phyloP scores from a whole-genome alignment of 2,797 vertebrate species.

The Apogon talboti region DNA sequence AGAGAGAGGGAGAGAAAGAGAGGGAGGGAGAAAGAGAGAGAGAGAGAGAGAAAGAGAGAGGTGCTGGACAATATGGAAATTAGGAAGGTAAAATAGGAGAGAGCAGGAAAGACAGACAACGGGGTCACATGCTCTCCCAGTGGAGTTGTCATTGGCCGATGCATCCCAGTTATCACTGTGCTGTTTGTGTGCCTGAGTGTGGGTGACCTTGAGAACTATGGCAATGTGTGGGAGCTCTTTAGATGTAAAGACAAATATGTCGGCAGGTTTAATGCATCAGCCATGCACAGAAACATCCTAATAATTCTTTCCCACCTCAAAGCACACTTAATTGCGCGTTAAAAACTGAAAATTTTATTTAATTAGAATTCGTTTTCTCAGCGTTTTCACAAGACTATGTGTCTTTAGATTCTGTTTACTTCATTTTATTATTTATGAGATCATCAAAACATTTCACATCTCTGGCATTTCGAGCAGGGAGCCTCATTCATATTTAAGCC shows the following conservation, averaged over 20 bases:
- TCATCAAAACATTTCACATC: too few species aligned
- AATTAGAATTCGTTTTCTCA: too few species aligned
- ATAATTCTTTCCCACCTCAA: too few species aligned
- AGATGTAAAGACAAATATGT: conserved; percentile 2
- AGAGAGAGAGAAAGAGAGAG: conserved; percentile 7
- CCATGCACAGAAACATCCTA: not conserved
- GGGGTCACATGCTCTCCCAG: conserved; percentile 63
- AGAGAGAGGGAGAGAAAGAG: conserved; percentile 6
- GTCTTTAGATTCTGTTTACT: too few species aligned
- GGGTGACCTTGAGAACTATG: conserved; percentile 61
- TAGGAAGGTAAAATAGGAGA: conserved; percentile 27
- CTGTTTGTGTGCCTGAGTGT: conserved; percentile 27
- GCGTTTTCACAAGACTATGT: too few species aligned
- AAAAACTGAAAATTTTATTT: too few species aligned
- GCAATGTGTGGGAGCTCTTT: not conserved
- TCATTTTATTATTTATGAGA: too few species aligned
- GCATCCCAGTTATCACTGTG: conserved; percentile 10
- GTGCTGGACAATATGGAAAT: conserved; percentile 42
- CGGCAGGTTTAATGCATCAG: not conserved
- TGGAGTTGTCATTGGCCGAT: conserved; percentile 56
- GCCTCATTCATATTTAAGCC: too few species aligned
- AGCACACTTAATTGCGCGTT: too few species aligned
- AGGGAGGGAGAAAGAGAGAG: too few species aligned
- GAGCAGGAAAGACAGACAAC: conserved; percentile 38
- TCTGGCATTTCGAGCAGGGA: too few species aligned